Percentiles rank a stretch among this genome's conserved stretches.
Conservation (phyloP, 1,140 invertebrate genomes). For the Pemphigus obesinymphae region DNA sequence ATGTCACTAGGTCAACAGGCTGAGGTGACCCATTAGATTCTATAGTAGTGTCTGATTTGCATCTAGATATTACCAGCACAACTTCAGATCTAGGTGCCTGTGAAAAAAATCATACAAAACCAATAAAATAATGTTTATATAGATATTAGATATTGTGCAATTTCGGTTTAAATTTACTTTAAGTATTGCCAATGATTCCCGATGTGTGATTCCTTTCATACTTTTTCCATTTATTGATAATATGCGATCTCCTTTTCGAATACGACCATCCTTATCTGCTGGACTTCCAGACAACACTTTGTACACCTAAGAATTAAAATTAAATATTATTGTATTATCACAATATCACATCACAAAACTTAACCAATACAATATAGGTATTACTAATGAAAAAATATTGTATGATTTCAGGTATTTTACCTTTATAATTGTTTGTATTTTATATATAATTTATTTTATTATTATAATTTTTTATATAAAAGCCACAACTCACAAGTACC, state of each 20-base stretch:
- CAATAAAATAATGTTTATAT: neutral
- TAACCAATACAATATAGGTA: too few relatives aligned
- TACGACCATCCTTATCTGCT: conserved; percentile 75
- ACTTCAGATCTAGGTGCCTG: conserved; percentile 64
- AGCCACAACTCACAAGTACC: too few relatives aligned
- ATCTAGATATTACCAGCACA: conserved; percentile 62
- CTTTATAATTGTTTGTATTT: too few relatives aligned
- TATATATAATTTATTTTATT: too few relatives aligned
- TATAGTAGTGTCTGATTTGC: conserved; percentile 46
- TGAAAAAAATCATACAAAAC: conserved; percentile 40
- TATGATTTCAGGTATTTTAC: too few relatives aligned
- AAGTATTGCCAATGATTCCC: conserved; percentile 75
- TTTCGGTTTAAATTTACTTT: conserved; percentile 60
- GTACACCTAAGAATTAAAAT: too few relatives aligned
- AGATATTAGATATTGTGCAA: too few relatives aligned
- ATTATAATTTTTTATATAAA: too few relatives aligned
- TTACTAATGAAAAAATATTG: too few relatives aligned
- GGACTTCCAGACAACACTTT: conserved; percentile 78
- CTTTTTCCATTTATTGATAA: conserved; percentile 82
- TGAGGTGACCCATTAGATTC: neutral
- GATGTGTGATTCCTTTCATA: conserved; percentile 74
- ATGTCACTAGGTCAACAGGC: neutral
- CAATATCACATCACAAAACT: too few relatives aligned
- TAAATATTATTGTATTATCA: too few relatives aligned
- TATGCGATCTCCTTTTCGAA: conserved; percentile 82